Evolutionary conservation across 2,113 vertebrate genomes (phyloP).

Genomic region (Centropus unirufus): DNA sequence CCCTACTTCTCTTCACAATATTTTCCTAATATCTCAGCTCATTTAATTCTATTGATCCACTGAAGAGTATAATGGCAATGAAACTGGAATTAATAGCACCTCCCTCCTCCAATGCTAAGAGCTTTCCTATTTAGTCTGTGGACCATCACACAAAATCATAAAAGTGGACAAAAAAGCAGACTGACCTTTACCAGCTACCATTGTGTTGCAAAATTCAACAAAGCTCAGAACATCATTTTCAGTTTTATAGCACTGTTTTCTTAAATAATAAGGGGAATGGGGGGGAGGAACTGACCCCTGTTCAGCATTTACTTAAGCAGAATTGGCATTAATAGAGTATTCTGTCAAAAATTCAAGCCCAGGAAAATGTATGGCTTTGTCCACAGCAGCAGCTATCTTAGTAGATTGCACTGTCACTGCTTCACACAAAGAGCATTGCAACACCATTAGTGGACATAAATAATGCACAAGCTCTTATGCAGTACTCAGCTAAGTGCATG

Average conservation of each 20-base stretch:
- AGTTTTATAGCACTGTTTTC: constrained; percentile 79
- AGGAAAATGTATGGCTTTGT: constrained; percentile 94
- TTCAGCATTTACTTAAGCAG: constrained; percentile 89
- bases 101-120: constrained; percentile 72
- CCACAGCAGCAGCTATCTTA: constrained; percentile 93
- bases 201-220: constrained; percentile 77
- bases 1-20: constrained; percentile 78
- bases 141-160: constrained; percentile 78
- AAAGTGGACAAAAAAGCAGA: constrained; percentile 76
- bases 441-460: constrained; percentile 99
- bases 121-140: constrained; percentile 76
- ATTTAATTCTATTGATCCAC: constrained; percentile 83
- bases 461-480: constrained; percentile 95
- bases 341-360: constrained; percentile 87
- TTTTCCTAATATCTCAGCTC: constrained; percentile 85
- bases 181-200: constrained; percentile 76
- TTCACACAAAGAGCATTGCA: constrained; percentile 90
- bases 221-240: constrained; percentile 78
- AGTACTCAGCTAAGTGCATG: constrained; percentile 97
- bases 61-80: constrained; percentile 79
- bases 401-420: constrained; percentile 91
- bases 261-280: constrained; percentile 77
- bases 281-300: constrained; percentile 82
- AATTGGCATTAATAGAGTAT: constrained; percentile 95
- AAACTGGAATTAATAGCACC: constrained; percentile 78